phyloP scores from a whole-genome alignment of 2,888 invertebrate genomes.

The Drosophila flavopinicola region DNA sequence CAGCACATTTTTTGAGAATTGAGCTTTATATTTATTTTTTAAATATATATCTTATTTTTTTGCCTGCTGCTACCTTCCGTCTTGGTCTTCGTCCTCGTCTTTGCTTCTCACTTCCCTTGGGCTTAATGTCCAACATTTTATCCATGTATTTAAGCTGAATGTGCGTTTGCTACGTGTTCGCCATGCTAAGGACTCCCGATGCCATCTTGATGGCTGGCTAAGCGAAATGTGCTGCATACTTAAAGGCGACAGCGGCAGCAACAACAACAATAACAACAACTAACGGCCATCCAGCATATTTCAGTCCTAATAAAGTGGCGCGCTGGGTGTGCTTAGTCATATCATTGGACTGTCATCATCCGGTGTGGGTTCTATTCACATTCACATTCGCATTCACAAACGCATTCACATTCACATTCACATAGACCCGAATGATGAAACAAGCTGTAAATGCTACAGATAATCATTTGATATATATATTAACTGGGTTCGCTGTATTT shows the following conservation, averaged over 20 bases:
- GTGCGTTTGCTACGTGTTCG: slow-evolving; percentile 67
- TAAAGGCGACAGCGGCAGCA: slow-evolving; percentile 52
- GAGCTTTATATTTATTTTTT: slow-evolving; percentile 16
- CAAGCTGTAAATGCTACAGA: slow-evolving; percentile 11
- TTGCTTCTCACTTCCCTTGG: slow-evolving; percentile 17
- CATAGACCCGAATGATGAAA: slow-evolving; percentile 22
- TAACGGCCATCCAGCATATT: slow-evolving; percentile 52
- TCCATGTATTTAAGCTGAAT: slow-evolving; percentile 71
- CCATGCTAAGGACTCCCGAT: slow-evolving; percentile 60
- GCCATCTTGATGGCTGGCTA: slow-evolving; percentile 41
- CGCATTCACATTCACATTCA: too few species aligned
- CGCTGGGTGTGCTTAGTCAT: slow-evolving; percentile 52
- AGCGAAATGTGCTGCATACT: slow-evolving; percentile 58
- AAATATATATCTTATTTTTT: too few species aligned
- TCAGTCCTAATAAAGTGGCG: slow-evolving; percentile 70
- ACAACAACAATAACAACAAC: slow-evolving; percentile 3
- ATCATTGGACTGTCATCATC: slow-evolving; percentile 40
- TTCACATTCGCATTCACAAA: slow-evolving; percentile 11
- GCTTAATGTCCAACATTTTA: slow-evolving; percentile 74
- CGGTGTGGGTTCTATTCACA: slow-evolving; percentile 7
- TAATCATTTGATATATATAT: slow-evolving; percentile 3
- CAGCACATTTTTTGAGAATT: slow-evolving; percentile 26
- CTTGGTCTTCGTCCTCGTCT: slow-evolving; percentile 28
- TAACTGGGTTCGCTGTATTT: background rate
- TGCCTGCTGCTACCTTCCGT: slow-evolving; percentile 10